A percentile compares a stretch with the other conserved stretches of the same genome.
Evolutionary conservation across 2,797 vertebrate species (phyloP).

Genomic region (Pangasius mekongensis): DNA sequence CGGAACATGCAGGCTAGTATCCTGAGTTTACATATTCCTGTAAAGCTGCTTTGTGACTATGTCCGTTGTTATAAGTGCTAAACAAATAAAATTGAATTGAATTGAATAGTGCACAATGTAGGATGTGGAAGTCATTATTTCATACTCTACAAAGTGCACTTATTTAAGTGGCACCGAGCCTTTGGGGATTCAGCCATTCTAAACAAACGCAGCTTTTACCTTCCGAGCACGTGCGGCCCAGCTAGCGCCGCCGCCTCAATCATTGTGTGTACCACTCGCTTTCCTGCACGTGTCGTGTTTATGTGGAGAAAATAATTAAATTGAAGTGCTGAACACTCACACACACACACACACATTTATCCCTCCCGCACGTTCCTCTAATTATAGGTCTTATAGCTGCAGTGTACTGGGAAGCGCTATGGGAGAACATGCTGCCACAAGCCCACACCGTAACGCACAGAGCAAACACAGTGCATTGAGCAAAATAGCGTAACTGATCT

Average conservation of each 20-base stretch:
- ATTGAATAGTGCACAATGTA: not conserved
- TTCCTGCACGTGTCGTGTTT: conserved; percentile 22
- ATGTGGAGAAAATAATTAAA: conserved; percentile 41
- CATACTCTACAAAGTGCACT: not conserved
- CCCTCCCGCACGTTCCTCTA: conserved; percentile 24
- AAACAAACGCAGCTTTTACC: conserved; percentile 38
- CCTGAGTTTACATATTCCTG: too few relatives aligned
- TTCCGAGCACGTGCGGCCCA: conserved; percentile 13
- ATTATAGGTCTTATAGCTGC: conserved; percentile 36
- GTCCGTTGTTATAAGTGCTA: too few relatives aligned
- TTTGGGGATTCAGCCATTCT: conserved; percentile 8
- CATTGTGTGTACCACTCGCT: conserved; percentile 31
- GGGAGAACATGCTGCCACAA: conserved; percentile 15
- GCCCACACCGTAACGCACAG: not conserved
- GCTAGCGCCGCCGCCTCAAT: conserved; percentile 26
- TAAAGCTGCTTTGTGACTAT: too few relatives aligned
- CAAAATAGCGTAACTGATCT: conserved; percentile 21
- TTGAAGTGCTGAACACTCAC: not conserved
- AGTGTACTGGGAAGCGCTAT: conserved; percentile 28
- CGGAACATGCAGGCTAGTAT: not conserved
- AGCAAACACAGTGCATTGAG: not conserved
- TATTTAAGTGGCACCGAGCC: not conserved
- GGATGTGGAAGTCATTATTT: not conserved
- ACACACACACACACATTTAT: not conserved
- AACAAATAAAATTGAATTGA: too few relatives aligned